Percentiles rank a stretch among this genome's conserved stretches.
phyloP scores from a whole-genome alignment of 2,113 vertebrate species.

The Dendropsophus ebraccatus region DNA sequence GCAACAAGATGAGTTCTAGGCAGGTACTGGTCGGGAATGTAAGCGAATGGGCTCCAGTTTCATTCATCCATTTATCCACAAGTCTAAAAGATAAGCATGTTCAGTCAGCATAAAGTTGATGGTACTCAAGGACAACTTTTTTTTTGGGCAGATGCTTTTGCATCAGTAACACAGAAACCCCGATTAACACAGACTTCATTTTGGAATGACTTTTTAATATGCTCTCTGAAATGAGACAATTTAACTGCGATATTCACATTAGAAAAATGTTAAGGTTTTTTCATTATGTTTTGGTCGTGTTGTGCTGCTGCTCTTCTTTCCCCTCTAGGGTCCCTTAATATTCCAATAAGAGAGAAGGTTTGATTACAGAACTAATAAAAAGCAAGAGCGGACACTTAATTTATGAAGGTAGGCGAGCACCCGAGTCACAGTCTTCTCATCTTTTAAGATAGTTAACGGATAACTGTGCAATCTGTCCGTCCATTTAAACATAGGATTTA shows the following conservation, averaged over 20 bases:
- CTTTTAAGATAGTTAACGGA: neutral
- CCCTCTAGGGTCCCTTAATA: constrained; percentile 12
- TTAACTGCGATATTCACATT: neutral
- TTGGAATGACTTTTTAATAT: constrained; percentile 24
- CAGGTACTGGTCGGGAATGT: constrained; percentile 85
- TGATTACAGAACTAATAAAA: constrained; percentile 26
- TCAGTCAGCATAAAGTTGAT: neutral
- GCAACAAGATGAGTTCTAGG: constrained; percentile 82
- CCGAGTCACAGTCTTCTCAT: neutral
- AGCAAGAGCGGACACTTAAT: neutral
- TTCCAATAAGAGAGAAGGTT: neutral
- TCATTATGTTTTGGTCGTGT: constrained; percentile 1
- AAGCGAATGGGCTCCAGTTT: constrained; percentile 84
- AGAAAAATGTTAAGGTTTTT: constrained; percentile 16
- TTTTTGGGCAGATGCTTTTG: neutral
- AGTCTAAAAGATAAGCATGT: constrained; percentile 70
- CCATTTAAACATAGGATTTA: neutral
- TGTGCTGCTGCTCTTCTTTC: neutral
- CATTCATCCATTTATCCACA: constrained; percentile 83
- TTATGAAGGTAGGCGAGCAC: neutral
- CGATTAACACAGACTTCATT: neutral
- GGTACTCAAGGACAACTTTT: neutral
- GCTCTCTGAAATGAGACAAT: neutral
- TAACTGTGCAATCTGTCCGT: neutral
- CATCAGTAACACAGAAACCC: neutral